Base-by-base conservation (phyloP, 2,797 vertebrate genomes). In the Xiphorhynchus erythropygius region DNA sequence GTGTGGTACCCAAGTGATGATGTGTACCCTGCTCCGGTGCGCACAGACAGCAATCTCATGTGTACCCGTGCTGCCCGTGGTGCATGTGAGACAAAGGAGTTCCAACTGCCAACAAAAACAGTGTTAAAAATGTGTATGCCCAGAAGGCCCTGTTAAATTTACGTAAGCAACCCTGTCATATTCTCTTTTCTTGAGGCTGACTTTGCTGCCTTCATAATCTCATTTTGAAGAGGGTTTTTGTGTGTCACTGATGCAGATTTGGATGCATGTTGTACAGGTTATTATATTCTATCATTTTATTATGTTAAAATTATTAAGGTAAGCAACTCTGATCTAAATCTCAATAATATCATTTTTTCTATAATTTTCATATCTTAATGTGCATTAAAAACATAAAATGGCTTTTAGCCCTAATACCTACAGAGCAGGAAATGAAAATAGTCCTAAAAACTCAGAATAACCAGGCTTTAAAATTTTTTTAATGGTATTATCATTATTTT, bases 341-440 rank as follows among this genome's bases (percentile, higher is more conserved):
- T 42, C 18, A 60, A 14, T 24, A 78, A 63, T 35, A 71, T 10
- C 0, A 1, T 12, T 53, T 7, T 71, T 63, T 52, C 0, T 60
- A 52, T 30, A 53, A 65, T 13, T 16, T n/a, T 78, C 63, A 9
- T 93, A 73, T 82, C 16, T 33, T 32, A 87, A 18, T 22, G 17
- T 49, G 24, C 15, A 46, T 70, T 70, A 68, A 83, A 93, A 83
- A 17, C 2, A 44, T 28, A 53, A 49, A 67, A 21, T 49, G 65
- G 12, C 11, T 37, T 73, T 87, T 44, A 83, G 28, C 8, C 14
- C 28, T 77, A 46, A 23, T 27, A 32, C 4, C 33, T 69, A 23
- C 1, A 32, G 1, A 15, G 8, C 3, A 0, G 3, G 2, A 28
- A 57, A 60, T 17, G 1, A 75, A 15, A 88, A 24, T 17, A 81